Percentiles rank a stretch among this genome's conserved stretches.
phyloP scores from a whole-genome alignment of 2,888 invertebrate genomes.

The Tachina lurida region DNA sequence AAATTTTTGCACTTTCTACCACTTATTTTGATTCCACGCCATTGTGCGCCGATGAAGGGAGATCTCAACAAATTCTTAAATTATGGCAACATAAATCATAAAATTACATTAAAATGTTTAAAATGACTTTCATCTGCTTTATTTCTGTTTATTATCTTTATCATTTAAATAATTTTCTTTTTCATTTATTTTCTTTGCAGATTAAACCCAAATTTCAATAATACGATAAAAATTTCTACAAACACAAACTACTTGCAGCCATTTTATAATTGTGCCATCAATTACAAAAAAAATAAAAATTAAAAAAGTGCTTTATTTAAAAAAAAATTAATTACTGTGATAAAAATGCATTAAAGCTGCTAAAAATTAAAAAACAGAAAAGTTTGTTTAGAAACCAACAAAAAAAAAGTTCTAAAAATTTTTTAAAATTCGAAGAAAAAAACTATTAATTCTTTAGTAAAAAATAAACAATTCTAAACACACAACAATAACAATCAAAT shows the following conservation, averaged over 20 bases:
- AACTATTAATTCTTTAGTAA: slow-evolving; percentile 26
- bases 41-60: too few species aligned
- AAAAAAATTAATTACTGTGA: slow-evolving; percentile 38
- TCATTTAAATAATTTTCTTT: too few species aligned
- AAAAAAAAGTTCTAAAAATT: slow-evolving; percentile 12
- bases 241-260: background rate
- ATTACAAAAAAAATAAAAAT: background rate
- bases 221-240: background rate
- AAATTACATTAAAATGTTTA: too few species aligned
- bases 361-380: slow-evolving; percentile 3
- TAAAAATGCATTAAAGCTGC: slow-evolving; percentile 31
- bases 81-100: too few species aligned
- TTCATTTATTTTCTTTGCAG: slow-evolving; percentile 4
- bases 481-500: slow-evolving; percentile 75
- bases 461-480: slow-evolving; percentile 34
- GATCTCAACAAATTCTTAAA: too few species aligned
- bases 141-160: too few species aligned
- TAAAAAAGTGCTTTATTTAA: background rate
- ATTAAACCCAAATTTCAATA: background rate
- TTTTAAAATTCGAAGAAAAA: background rate
- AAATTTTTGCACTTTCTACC: too few species aligned
- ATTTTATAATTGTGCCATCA: background rate
- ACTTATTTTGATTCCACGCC: too few species aligned
- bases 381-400: background rate
- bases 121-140: too few species aligned